Evolutionary conservation across 2,113 vertebrate species (phyloP).

Genomic region (Cyrtonyx montezumae): DNA sequence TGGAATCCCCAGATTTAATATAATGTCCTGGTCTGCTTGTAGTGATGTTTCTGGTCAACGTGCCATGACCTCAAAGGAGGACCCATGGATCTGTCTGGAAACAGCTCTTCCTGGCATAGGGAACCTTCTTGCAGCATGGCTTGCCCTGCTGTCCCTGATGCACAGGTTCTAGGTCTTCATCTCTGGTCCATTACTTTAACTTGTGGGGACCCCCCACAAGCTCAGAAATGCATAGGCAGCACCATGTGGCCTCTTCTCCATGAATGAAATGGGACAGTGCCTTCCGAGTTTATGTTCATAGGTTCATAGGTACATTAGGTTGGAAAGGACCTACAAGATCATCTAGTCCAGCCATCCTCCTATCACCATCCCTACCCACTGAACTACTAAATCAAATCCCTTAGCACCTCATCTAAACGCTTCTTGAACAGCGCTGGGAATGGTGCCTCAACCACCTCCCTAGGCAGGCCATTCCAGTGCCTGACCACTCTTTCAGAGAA

Average conservation of each 20-base stretch:
- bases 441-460: too few relatives aligned
- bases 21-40: accelerated
- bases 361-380: too few relatives aligned
- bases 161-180: neutral
- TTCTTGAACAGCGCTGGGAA: too few relatives aligned
- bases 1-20: neutral
- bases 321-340: too few relatives aligned
- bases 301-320: too few relatives aligned
- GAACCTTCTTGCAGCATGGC: neutral
- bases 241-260: accelerated
- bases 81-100: neutral
- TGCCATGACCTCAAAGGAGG: neutral
- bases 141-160: neutral
- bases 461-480: too few relatives aligned
- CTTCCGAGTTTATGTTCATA: neutral
- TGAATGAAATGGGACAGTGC: neutral
- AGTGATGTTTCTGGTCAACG: neutral
- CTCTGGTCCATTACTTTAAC: neutral
- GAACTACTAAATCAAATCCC: too few relatives aligned
- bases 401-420: too few relatives aligned
- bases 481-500: too few relatives aligned
- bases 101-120: neutral
- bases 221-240: neutral
- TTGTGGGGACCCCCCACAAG: neutral
- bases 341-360: too few relatives aligned